phyloP scores from a whole-genome alignment of 2,113 vertebrate species.

The Pica pica region DNA sequence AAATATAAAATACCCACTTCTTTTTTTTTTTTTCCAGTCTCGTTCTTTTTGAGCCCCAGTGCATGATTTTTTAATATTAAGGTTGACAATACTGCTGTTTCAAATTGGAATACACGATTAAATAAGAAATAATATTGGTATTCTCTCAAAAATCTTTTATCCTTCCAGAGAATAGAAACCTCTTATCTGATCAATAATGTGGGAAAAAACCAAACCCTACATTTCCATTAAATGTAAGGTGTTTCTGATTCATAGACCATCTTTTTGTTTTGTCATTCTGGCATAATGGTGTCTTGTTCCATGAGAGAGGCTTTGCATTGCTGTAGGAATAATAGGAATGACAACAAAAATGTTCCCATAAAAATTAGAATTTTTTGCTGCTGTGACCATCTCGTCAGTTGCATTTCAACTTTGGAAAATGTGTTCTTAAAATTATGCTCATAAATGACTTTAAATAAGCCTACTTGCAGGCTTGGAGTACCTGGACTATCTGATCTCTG shows the following conservation, averaged over 20 bases:
- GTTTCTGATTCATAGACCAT: not conserved
- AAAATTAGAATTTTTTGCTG: not conserved
- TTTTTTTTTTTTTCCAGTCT: not conserved
- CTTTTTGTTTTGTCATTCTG: not conserved
- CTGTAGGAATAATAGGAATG: not conserved
- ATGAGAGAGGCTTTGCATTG: not conserved
- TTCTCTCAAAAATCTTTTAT: slow-evolving; percentile 8
- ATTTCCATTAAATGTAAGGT: not conserved
- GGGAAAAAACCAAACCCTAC: not conserved
- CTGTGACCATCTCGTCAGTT: not conserved
- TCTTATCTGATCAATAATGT: slow-evolving; percentile 22
- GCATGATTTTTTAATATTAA: not conserved
- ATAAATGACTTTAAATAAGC: not conserved
- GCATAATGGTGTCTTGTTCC: not conserved
- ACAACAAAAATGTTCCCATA: not conserved
- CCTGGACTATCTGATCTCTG: not conserved
- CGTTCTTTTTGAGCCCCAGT: not conserved
- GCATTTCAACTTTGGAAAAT: not conserved
- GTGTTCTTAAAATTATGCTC: not conserved
- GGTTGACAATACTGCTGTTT: not conserved
- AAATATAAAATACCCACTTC: not conserved
- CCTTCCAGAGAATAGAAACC: not conserved
- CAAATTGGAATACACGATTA: not conserved
- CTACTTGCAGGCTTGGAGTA: not conserved
- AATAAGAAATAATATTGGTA: not conserved